These are phyloP conservation scores for Poecile atricapillus DNA, from an alignment of 2,113 vertebrate species.

Conservation along the genomic window DNA sequence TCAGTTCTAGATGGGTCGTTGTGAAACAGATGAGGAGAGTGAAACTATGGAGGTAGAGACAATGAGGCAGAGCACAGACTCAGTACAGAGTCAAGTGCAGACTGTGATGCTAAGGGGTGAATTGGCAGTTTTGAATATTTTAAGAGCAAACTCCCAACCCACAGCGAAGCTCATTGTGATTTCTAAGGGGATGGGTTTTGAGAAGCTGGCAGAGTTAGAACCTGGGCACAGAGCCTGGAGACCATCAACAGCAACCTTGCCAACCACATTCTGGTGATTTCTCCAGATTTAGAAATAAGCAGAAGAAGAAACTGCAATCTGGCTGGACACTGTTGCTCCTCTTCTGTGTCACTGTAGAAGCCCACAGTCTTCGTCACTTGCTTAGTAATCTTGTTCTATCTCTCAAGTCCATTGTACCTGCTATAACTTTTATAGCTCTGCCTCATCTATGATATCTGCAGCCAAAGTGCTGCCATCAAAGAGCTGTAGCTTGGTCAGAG, in stretches of 20 bases:
- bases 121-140: background rate
- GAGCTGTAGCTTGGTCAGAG: background rate
- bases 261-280: background rate
- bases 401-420: background rate
- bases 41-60: background rate
- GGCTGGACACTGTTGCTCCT: background rate
- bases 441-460: background rate
- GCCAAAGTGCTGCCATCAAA: background rate
- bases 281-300: background rate
- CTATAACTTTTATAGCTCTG: background rate
- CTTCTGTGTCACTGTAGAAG: background rate
- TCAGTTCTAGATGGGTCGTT: background rate
- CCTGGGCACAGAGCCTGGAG: background rate
- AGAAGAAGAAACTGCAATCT: background rate
- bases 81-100: background rate
- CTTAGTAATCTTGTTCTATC: background rate
- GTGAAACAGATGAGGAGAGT: background rate
- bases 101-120: rapidly evolving
- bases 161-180: background rate
- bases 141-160: background rate
- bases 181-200: background rate
- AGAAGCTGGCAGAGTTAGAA: background rate
- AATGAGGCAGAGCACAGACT: background rate
- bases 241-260: background rate
- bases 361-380: background rate